Evolutionary conservation across 1,140 invertebrate species (phyloP).

Genomic region (Drosophila yakuba): DNA sequence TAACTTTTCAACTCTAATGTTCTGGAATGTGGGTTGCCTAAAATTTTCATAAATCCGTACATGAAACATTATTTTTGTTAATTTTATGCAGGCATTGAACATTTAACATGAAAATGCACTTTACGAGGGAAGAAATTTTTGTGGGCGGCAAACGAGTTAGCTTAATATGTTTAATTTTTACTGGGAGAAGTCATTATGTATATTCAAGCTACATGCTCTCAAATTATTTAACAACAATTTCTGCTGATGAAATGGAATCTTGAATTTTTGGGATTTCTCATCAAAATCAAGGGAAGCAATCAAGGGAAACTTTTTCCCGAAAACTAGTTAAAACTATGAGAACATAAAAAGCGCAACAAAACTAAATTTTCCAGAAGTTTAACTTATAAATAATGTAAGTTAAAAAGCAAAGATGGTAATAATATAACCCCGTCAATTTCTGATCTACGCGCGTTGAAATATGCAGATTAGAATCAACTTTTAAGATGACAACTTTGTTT

Average conservation of each 20-base stretch:
- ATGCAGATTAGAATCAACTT: neutral
- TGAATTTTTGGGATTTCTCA: neutral
- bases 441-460: no score
- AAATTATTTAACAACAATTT: neutral
- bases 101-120: conserved; percentile 67
- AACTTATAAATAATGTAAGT: no score
- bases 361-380: no score
- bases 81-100: conserved; percentile 53
- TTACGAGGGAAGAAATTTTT: conserved; percentile 23
- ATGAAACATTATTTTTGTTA: conserved; percentile 41
- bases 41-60: conserved; percentile 22
- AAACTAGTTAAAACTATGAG: neutral
- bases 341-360: no score
- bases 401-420: no score
- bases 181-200: neutral
- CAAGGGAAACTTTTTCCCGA: neutral
- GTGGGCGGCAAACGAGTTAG: neutral
- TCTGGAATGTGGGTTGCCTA: conserved; percentile 23
- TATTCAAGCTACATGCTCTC: neutral
- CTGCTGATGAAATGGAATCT: neutral
- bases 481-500: conserved; percentile 36
- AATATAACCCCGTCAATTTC: no score
- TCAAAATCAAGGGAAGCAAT: neutral
- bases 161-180: neutral
- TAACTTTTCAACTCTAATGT: conserved; percentile 65